Conservation (phyloP, 2,888 invertebrate species). For the Nasonia oneida region DNA sequence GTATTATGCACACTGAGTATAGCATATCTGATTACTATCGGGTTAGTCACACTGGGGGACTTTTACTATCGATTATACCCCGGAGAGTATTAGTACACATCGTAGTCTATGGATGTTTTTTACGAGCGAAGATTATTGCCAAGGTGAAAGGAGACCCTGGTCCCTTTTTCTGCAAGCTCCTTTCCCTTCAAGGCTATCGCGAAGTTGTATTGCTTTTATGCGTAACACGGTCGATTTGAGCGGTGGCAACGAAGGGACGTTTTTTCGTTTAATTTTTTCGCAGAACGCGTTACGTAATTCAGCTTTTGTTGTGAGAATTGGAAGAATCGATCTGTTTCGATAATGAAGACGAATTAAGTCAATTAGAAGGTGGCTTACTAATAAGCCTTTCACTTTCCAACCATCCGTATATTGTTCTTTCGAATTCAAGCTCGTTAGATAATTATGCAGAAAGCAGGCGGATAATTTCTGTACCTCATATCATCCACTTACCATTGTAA, state of each 20-base stretch:
- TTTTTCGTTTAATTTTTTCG: neutral
- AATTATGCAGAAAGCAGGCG: neutral
- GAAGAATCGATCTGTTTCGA: neutral
- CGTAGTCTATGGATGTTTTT: neutral
- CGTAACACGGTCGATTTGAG: neutral
- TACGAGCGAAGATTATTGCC: conserved; percentile 49
- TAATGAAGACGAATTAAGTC: neutral
- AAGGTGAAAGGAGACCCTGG: conserved; percentile 47
- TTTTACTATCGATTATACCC: conserved; percentile 7
- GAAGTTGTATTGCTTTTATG: neutral
- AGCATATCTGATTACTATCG: neutral
- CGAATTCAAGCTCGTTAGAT: neutral
- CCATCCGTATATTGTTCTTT: neutral
- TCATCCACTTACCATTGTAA: neutral
- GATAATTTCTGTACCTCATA: neutral
- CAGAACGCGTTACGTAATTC: neutral
- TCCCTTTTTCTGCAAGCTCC: conserved; percentile 26
- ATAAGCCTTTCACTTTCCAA: neutral
- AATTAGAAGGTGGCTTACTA: neutral
- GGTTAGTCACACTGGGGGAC: neutral
- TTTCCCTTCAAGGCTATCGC: conserved; percentile 39
- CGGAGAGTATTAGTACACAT: neutral
- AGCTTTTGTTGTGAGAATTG: neutral
- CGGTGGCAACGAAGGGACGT: neutral
- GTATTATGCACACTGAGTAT: neutral